Evolutionary conservation across 2,797 vertebrate genomes (phyloP).

Genomic region (Tenualosa thibaudeaui): DNA sequence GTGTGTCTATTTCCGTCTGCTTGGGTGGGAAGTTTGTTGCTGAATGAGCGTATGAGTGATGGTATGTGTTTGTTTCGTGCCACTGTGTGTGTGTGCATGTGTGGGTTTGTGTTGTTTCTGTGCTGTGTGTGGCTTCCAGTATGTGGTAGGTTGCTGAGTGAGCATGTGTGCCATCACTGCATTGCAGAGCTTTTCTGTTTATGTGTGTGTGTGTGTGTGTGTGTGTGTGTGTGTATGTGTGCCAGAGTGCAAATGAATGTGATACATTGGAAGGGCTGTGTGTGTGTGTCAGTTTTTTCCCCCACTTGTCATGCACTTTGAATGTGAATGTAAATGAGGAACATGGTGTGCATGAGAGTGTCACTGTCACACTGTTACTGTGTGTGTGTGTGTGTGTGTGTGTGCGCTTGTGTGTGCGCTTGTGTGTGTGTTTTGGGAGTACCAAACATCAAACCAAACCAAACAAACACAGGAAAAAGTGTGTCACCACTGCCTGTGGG

Average conservation of each 20-base stretch:
- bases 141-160: slow-evolving; percentile 2
- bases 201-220: not conserved
- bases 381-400: not conserved
- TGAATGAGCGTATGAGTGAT: not conserved
- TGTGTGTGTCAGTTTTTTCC: not conserved
- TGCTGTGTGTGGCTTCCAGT: not conserved
- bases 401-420: not conserved
- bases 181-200: not conserved
- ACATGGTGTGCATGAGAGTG: not conserved
- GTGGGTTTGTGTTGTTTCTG: not conserved
- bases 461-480: not conserved
- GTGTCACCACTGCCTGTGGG: not conserved
- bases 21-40: not conserved
- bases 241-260: not conserved
- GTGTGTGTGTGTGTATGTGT: not conserved
- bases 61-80: not conserved
- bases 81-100: not conserved
- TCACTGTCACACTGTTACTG: not conserved
- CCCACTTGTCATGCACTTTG: not conserved
- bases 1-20: not conserved
- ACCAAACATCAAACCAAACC: too few relatives aligned
- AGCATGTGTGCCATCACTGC: slow-evolving; percentile 14
- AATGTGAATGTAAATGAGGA: slow-evolving; percentile 5
- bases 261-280: not conserved
- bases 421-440: not conserved